Conservation (phyloP, 2,797 vertebrate species). For the Trachops cirrhosus region DNA sequence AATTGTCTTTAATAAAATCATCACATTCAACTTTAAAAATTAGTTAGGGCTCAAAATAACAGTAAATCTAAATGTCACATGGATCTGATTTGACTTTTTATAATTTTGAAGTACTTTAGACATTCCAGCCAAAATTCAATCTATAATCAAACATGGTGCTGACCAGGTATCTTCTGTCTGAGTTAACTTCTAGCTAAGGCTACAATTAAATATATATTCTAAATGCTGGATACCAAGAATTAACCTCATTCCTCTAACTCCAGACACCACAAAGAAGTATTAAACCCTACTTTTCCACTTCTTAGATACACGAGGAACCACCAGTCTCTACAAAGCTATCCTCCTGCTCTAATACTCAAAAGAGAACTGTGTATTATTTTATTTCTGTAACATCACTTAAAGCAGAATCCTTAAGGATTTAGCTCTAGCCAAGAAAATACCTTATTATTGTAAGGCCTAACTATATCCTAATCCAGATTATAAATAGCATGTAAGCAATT, state of each 20-base stretch:
- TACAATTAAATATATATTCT: background rate
- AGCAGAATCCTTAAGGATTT: background rate
- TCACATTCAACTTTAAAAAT: conserved; percentile 9
- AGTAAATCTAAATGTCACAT: background rate
- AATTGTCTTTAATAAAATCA: conserved; percentile 6
- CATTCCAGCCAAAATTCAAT: conserved; percentile 28
- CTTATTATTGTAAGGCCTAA: background rate
- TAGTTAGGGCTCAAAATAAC: background rate
- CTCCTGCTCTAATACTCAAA: background rate
- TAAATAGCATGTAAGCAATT: conserved; percentile 8
- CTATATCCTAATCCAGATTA: conserved; percentile 9
- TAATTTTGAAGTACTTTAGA: conserved; percentile 40
- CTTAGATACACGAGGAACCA: background rate
- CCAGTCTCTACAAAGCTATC: background rate
- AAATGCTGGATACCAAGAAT: background rate
- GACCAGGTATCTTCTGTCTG: background rate
- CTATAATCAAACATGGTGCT: background rate
- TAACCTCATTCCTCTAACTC: background rate
- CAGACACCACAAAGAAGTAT: conserved; percentile 17
- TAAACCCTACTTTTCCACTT: background rate
- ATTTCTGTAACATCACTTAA: background rate
- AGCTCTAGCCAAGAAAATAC: background rate
- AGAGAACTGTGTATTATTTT: background rate
- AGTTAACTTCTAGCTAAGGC: background rate
- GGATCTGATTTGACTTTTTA: conserved; percentile 8